Base-by-base conservation (phyloP, 2,888 invertebrate species). In the Aspidiotus rigidus region DNA sequence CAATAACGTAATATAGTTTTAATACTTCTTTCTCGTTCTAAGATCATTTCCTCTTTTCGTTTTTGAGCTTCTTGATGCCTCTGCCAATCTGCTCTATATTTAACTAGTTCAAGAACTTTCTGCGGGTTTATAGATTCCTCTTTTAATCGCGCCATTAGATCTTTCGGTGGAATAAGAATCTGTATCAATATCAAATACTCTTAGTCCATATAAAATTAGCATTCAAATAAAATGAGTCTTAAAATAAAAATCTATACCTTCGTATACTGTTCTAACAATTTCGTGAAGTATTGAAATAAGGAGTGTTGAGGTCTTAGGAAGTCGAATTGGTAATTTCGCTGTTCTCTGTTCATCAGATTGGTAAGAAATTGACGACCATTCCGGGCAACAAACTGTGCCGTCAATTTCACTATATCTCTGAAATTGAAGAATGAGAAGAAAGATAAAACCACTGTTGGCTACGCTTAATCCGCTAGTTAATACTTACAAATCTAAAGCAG, bases 261-360 rank as follows among this genome's bases (percentile, higher is more conserved):
- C 0, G 98, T 98, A 76, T 99, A 99, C 78, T 99, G 99, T 77
- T 99, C 98, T 61, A 99, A 83, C 0, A 99, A 83, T 75, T 97
- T 92, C 0, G 98, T 98, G 77, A 99, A 99, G 79, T 99, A 99
- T 76, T 93, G 93, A 78, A 99, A 99, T 11, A 98, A 83, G 0
- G 96, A 96, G 81, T 99, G 99, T 76, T 99, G 98, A 0, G 99
- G 99, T 3, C 98, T 85, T 6, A 99, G 82, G 78, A 99, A 99
- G 79, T 99, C 99, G 81, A 99, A 99, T 78, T 98, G 97, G 75
- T 93, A 97, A 77, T 99, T 99, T 5, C 97, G 83, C 77, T 96
- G 95, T 77, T 99, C 99, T 17, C 96, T 85, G 77, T 96, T 97
- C 98, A 99, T 99, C 15, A 99, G 80, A 77, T 96, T 96, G 0